Evolutionary conservation across 2,113 vertebrate genomes (phyloP).

Genomic region (Atherinomorus stipes): DNA sequence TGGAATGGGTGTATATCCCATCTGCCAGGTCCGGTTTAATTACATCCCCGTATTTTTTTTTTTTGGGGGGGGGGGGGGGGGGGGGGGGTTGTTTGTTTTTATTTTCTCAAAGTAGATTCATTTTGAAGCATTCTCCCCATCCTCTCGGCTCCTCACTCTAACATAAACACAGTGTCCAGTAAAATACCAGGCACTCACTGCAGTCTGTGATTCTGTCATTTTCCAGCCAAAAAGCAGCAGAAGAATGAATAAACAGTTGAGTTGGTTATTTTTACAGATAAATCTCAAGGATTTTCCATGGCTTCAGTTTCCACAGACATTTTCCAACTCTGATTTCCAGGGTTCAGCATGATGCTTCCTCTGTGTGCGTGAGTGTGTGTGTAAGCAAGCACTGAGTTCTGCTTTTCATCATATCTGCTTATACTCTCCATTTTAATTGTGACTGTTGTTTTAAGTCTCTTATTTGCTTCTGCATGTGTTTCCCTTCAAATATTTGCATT

Average conservation of each 20-base stretch:
- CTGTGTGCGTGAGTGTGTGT: neutral
- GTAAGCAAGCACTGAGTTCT: no score
- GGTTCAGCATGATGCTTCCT: conserved; percentile 12
- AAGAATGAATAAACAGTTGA: conserved; percentile 60
- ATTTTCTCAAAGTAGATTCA: conserved; percentile 36
- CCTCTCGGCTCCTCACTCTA: neutral
- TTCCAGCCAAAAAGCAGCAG: conserved; percentile 31
- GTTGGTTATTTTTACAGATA: conserved; percentile 43
- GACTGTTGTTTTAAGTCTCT: neutral
- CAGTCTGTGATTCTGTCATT: conserved; percentile 14
- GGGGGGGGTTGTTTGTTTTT: no score
- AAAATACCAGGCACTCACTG: conserved; percentile 33
- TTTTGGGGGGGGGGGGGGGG: no score
- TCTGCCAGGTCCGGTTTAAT: neutral
- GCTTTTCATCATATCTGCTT: neutral
- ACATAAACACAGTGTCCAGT: conserved; percentile 47
- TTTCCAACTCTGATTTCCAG: conserved; percentile 52
- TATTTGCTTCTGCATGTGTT: neutral
- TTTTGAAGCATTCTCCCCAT: conserved; percentile 1
- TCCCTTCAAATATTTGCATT: no score
- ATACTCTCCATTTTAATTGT: neutral
- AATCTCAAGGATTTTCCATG: conserved; percentile 41
- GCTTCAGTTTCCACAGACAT: conserved; percentile 31
- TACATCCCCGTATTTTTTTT: conserved; percentile 10
- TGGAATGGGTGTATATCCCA: no score